phyloP scores from a whole-genome alignment of 2,888 invertebrate genomes.

The Eretmocerus hayati region DNA sequence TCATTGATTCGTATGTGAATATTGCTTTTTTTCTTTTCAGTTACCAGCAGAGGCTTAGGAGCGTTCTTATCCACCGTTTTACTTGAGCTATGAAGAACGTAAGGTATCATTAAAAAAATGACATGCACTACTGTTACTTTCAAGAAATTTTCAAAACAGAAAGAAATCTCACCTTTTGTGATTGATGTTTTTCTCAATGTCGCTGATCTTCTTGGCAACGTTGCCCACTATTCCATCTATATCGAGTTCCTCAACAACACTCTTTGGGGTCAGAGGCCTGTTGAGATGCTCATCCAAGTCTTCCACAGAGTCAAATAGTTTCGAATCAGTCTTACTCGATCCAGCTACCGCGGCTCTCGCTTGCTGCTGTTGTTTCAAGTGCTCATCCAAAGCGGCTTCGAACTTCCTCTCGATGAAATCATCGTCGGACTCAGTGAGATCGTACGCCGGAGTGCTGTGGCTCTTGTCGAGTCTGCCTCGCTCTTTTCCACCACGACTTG shows the following conservation, averaged over 20 bases:
- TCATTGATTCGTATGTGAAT: constrained; percentile 24
- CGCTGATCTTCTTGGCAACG: constrained; percentile 29
- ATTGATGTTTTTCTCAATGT: constrained; percentile 26
- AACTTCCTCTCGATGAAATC: constrained; percentile 22
- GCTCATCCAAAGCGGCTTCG: constrained; percentile 17
- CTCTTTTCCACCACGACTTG: constrained; percentile 10
- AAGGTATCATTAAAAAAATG: too few relatives aligned
- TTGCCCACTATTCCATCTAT: constrained; percentile 22
- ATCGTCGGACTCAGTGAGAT: constrained; percentile 48
- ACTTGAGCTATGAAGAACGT: constrained; percentile 7
- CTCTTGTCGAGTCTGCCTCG: constrained; percentile 68
- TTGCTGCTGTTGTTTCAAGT: constrained; percentile 13
- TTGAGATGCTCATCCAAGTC: constrained; percentile 23
- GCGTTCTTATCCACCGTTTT: constrained; percentile 10
- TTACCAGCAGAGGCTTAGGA: neutral
- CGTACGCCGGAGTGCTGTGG: constrained; percentile 77
- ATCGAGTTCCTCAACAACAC: constrained; percentile 12
- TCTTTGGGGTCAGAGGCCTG: constrained; percentile 13
- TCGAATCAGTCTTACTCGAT: constrained; percentile 32
- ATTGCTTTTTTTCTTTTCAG: constrained; percentile 20
- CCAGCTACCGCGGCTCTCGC: neutral
- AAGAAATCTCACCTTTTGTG: constrained; percentile 14
- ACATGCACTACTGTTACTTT: too few relatives aligned
- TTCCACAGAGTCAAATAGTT: constrained; percentile 21
- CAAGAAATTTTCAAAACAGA: too few relatives aligned